Evolutionary conservation across 2,888 invertebrate genomes (phyloP), one percentile per base, ranked within the genome.

Genomic region (Tinea semifulvella): DNA sequence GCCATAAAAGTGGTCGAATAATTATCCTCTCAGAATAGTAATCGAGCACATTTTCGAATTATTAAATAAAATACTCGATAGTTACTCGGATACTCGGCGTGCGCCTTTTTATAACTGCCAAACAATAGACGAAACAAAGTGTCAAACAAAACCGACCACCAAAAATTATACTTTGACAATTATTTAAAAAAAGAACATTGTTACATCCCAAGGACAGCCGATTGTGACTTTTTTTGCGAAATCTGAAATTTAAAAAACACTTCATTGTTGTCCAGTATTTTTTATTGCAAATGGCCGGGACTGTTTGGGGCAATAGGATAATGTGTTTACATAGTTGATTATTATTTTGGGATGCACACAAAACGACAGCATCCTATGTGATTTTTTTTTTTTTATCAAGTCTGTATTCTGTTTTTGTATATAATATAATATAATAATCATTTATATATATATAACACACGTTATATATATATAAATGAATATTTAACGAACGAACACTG

Each of bases 261-360:
- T 11, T 31, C 11, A 20, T 46, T 46, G 36, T 46, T 26, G 17
- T 26, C 7, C 56, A 57, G 14, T 19, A 38, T 40, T 20, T 40
- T 40, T 40, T 22, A 53, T 59, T 69, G 73, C 73, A 73, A 73
- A 72, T 71, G 35, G 52, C 56, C 11, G 40, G 22, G 5, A 22
- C 22, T 40, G 22, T 20, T 40, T 40, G 13, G 36, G 22, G 22
- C 22, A 40, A 22, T 38, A 17, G 11, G 19, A 11, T 40, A 40
- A 22, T 3, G 20, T 40, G 40, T 40, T 40, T 40, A 22, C 40
- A 19, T 40, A 19, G 19, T n/a, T 40, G 6, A 40, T 20, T 11
- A 40, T 40, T 40, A 22, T 40, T 31, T 14, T 13, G 2, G 31
- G 13, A 31, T 13, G 13, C n/a, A 16, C 19, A 14, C 38, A 38